A percentile compares a stretch with the other conserved stretches of the same genome.
These are phyloP conservation scores for Odontophorus gujanensis DNA, from an alignment of 2,113 vertebrate genomes.

Conservation along the genomic window DNA sequence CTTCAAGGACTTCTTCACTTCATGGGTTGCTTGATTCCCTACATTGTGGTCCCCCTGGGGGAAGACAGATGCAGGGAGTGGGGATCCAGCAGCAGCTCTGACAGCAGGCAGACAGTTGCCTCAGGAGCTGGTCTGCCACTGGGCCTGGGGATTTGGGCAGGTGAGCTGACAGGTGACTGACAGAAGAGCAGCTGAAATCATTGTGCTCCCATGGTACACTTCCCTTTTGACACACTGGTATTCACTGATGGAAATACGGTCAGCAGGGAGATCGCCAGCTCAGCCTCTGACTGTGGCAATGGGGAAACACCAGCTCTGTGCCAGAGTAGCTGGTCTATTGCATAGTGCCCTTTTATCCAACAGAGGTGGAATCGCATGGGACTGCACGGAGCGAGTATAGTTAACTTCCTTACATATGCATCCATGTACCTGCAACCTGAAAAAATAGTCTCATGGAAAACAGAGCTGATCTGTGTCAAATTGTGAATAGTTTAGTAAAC, in stretches of 20 bases:
- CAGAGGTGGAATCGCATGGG: not conserved
- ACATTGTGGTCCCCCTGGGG: accelerated
- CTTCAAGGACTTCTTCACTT: not conserved
- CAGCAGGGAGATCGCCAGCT: not conserved
- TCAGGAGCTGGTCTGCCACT: not conserved
- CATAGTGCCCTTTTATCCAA: accelerated
- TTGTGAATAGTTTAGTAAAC: not conserved
- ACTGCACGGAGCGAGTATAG: not conserved
- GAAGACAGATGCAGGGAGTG: not conserved
- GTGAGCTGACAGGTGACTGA: not conserved
- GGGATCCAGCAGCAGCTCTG: accelerated
- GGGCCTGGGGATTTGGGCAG: not conserved
- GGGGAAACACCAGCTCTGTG: not conserved
- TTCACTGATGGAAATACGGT: not conserved
- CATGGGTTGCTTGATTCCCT: not conserved
- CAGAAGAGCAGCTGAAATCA: not conserved
- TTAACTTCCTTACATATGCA: not conserved
- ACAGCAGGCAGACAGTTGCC: not conserved
- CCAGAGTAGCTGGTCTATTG: not conserved
- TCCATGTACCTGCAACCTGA: not conserved
- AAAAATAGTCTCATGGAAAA: not conserved
- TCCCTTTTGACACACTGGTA: not conserved
- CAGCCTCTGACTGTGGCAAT: not conserved
- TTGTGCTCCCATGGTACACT: accelerated
- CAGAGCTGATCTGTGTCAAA: not conserved